phyloP scores from a whole-genome alignment of 1,140 invertebrate genomes.

The Diachasma alloeum region DNA sequence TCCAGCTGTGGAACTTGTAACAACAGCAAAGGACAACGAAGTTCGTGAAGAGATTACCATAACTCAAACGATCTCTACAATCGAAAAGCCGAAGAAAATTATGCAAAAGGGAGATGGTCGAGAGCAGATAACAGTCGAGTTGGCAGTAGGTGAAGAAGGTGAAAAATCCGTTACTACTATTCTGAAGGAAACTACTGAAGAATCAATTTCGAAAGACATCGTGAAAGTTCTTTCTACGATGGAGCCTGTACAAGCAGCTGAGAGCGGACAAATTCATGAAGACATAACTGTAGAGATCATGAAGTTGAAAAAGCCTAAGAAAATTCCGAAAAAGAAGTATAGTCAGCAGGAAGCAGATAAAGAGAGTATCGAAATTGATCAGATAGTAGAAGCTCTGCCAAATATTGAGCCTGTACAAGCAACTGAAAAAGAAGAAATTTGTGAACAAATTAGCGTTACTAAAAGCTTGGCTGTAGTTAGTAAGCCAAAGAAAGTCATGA shows the following conservation, averaged over 20 bases:
- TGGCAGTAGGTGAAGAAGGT: conserved; percentile 50
- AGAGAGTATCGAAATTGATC: conserved; percentile 46
- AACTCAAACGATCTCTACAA: too few species aligned
- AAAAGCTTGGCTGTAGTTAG: conserved; percentile 9
- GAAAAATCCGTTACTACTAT: conserved; percentile 28
- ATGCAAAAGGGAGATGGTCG: too few species aligned
- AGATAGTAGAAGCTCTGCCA: neutral
- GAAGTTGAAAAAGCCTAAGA: conserved; percentile 27
- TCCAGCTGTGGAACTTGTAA: too few species aligned
- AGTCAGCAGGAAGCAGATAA: too few species aligned
- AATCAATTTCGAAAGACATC: conserved; percentile 20
- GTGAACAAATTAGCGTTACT: conserved; percentile 25
- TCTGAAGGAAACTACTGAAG: conserved; percentile 32
- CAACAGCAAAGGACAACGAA: too few species aligned
- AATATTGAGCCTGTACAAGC: neutral
- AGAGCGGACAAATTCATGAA: conserved; percentile 51
- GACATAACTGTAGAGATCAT: too few species aligned
- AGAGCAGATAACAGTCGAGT: too few species aligned
- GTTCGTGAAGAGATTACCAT: too few species aligned
- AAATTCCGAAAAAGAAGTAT: conserved; percentile 58
- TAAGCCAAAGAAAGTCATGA: conserved; percentile 27
- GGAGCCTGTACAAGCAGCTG: conserved; percentile 20
- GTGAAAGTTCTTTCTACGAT: neutral
- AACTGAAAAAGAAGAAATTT: conserved; percentile 29
- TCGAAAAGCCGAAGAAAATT: too few species aligned